Base-by-base conservation (phyloP, 2,888 invertebrate species). In the Deilephila porcellus region DNA sequence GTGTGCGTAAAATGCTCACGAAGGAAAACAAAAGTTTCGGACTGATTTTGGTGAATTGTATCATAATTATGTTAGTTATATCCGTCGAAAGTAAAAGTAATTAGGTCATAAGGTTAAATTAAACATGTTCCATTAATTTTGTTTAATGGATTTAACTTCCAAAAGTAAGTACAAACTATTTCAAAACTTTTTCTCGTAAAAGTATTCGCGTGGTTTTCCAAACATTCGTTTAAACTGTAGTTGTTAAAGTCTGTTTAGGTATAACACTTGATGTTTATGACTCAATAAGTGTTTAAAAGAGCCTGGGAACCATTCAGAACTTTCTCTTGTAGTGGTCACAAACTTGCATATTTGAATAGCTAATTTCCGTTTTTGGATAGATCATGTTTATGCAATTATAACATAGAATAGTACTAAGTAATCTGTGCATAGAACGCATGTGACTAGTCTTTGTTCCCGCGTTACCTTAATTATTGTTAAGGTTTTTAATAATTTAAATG, bases 291-390 rank as follows among this genome's bases (percentile, higher is more conserved):
- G 25, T 52, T 20, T 52, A 52, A 52, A 6, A 52, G 20, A 52
- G 52, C 74, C 73, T 60, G 71, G 53, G 72, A 74, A 73, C 64
- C 70, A 63, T 71, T 60, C 63, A 53, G 52, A 72, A 74, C 75
- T 78, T 76, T 78, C 75, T 72, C 71, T 74, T 25, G 70, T 72
- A 72, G 73, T 78, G 72, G 70, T 75, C 37, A 14, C 63, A 70
- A 52, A 73, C 73, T 60, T 74, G 71, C 62, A 71, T 78, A 79
- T 83, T 85, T 82, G 77, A 85, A 84, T 83, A 81, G 62, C 17
- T 78, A 75, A 78, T 82, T 77, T 74, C 79, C 78, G 79, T 84
- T 84, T 80, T 79, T 77, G 77, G 75, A 71, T 74, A 75, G 75
- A 79, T 79, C 80, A 78, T 80, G 78, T 76, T 77, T 70, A 75